Evolutionary conservation across 2,888 invertebrate species (phyloP).

Genomic region (Fragum fragum): DNA sequence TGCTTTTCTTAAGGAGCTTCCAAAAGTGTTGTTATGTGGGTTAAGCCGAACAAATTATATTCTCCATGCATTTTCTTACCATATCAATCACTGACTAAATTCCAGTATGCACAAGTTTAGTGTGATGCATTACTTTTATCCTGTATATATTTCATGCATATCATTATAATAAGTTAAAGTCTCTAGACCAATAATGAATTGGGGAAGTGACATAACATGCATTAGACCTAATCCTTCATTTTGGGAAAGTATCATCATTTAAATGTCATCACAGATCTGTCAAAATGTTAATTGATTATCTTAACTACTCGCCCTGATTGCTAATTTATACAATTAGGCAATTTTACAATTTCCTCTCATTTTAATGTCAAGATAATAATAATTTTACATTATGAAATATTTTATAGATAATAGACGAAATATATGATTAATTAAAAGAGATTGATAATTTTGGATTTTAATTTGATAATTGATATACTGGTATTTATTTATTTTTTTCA

Average conservation of each 20-base stretch:
- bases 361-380: background rate
- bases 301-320: background rate
- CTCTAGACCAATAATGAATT: background rate
- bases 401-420: background rate
- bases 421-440: too few species aligned
- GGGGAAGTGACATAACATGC: conserved; percentile 6
- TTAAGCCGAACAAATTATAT: too few species aligned
- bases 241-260: conserved; percentile 6
- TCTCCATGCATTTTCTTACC: too few species aligned
- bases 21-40: too few species aligned
- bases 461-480: too few species aligned
- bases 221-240: conserved; percentile 3
- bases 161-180: background rate
- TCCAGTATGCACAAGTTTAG: background rate
- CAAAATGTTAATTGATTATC: background rate
- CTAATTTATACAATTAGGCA: conserved; percentile 1
- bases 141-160: background rate
- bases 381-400: background rate
- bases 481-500: too few species aligned
- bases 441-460: too few species aligned
- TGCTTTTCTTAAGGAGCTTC: too few species aligned
- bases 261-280: background rate
- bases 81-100: too few species aligned
- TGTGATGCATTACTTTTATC: background rate
- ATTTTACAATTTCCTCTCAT: background rate